Percentiles rank a stretch among this genome's conserved stretches.
Evolutionary conservation across 2,888 invertebrate genomes (phyloP).

Genomic region (Fragum whitleyi): DNA sequence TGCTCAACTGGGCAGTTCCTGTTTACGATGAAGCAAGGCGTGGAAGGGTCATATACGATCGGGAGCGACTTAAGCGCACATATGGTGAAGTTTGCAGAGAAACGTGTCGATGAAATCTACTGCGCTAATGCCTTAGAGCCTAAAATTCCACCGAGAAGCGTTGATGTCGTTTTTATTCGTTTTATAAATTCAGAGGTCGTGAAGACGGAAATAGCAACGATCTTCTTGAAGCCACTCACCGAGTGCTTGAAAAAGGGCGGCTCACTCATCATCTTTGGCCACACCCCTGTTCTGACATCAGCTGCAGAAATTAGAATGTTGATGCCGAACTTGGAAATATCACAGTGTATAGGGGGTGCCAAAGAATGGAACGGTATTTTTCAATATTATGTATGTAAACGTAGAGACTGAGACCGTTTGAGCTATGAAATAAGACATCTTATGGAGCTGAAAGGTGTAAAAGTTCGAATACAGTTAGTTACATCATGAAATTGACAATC

Average conservation of each 20-base stretch:
- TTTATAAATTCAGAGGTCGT: slow-evolving; percentile 74
- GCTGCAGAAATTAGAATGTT: slow-evolving; percentile 68
- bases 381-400: slow-evolving; percentile 69
- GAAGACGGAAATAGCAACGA: slow-evolving; percentile 61
- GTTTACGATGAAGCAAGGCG: slow-evolving; percentile 66
- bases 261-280: slow-evolving; percentile 70
- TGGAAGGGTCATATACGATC: slow-evolving; percentile 63
- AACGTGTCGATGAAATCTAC: slow-evolving; percentile 71
- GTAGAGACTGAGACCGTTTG: slow-evolving; percentile 40
- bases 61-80: slow-evolving; percentile 72
- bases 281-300: slow-evolving; percentile 71
- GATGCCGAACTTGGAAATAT: slow-evolving; percentile 58
- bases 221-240: slow-evolving; percentile 63
- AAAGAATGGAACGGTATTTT: slow-evolving; percentile 70
- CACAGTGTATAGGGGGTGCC: slow-evolving; percentile 67
- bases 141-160: slow-evolving; percentile 62
- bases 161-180: slow-evolving; percentile 68
- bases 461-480: too few species aligned
- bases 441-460: too few species aligned
- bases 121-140: slow-evolving; percentile 71
- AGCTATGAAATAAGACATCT: too few species aligned
- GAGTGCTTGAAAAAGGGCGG: slow-evolving; percentile 68
- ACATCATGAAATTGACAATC: too few species aligned
- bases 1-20: slow-evolving; percentile 75
- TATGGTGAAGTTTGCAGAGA: slow-evolving; percentile 69